A percentile compares a stretch with the other conserved stretches of the same genome.
phyloP scores from a whole-genome alignment of 2,113 vertebrate genomes.

The Speoplatyrhinus poulsoni region DNA sequence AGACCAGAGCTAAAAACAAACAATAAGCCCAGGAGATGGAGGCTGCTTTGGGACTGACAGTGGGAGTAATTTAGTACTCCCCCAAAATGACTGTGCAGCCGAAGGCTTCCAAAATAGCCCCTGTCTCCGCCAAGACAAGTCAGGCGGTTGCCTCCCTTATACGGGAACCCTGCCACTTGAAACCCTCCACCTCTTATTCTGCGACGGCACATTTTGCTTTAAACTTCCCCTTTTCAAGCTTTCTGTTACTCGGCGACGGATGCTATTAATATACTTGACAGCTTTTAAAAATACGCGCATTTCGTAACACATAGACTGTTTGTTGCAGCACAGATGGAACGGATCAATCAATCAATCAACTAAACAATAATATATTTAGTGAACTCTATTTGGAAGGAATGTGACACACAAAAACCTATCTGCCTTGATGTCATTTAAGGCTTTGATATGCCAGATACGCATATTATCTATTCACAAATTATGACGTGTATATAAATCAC shows the following conservation, averaged over 20 bases:
- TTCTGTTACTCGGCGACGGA: background rate
- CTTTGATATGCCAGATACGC: no score
- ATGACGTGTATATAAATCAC: no score
- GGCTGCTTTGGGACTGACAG: slow-evolving; percentile 36
- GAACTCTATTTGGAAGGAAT: slow-evolving; percentile 18
- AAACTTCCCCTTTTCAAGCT: background rate
- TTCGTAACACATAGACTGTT: no score
- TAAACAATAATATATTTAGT: slow-evolving; percentile 18
- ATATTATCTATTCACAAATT: no score
- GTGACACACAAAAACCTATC: slow-evolving; percentile 19
- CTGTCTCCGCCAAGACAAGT: background rate
- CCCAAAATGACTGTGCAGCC: slow-evolving; percentile 31
- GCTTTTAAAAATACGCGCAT: no score
- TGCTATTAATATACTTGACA: no score
- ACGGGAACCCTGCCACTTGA: background rate
- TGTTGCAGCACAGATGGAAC: no score
- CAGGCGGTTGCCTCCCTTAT: slow-evolving; percentile 8
- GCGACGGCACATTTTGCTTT: background rate
- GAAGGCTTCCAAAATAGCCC: background rate
- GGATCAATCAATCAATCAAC: slow-evolving; percentile 32
- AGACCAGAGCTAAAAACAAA: slow-evolving; percentile 37
- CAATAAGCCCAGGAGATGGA: slow-evolving; percentile 17
- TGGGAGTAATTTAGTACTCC: slow-evolving; percentile 33
- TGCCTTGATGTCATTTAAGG: no score
- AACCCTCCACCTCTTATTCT: background rate